Evolutionary conservation across 2,113 vertebrate genomes (phyloP), one percentile per base, ranked within the genome.

Genomic region (Ochotona curzoniae): DNA sequence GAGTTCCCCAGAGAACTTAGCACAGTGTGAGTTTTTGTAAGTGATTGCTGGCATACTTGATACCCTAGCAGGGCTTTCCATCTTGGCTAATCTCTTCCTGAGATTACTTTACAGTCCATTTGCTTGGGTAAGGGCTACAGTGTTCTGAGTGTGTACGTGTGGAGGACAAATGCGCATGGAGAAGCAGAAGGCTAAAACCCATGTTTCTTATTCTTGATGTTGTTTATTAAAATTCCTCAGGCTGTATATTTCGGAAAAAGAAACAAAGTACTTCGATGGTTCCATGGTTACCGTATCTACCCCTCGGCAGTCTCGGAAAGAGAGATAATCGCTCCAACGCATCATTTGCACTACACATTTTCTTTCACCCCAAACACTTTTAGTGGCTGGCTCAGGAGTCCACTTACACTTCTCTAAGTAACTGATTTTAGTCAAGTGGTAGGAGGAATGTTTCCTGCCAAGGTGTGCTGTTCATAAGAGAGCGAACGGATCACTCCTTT

Each of bases 401-500:
- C 25, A 30, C 20, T 74, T 66, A 25, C 35, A 89, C 69, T 60
- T 89, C 47, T 81, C 47, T 90, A 93, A 94, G 83, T 82, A 80
- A 2, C 51, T 79, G 11, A 49, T 93, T 97, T 97, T 96, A 96
- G 88, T 35, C 35, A 92, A 90, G 64, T 71, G 76, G 74, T 90
- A 69, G 44, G 90, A 92, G 92, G 83, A 47, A 57, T 92, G 17
- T 54, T 96, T 98, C 70, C 71, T 97, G 85, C 73, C 93, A 96
- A 96, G 89, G 71, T 94, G 57, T 60, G 54, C 67, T 96, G n/a
- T 85, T 97, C 94, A 82, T 94, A 97, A 94, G 89, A 96, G 67
- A 95, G 78, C 69, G 95, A n/a, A n/a, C n/a, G n/a, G n/a, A 97
- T 95, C 93, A 87, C 73, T 87, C 96, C 30, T 96, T 97, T 95